phyloP scores from a whole-genome alignment of 2,888 invertebrate species.

The Ashinkailepas kermadecensis region DNA sequence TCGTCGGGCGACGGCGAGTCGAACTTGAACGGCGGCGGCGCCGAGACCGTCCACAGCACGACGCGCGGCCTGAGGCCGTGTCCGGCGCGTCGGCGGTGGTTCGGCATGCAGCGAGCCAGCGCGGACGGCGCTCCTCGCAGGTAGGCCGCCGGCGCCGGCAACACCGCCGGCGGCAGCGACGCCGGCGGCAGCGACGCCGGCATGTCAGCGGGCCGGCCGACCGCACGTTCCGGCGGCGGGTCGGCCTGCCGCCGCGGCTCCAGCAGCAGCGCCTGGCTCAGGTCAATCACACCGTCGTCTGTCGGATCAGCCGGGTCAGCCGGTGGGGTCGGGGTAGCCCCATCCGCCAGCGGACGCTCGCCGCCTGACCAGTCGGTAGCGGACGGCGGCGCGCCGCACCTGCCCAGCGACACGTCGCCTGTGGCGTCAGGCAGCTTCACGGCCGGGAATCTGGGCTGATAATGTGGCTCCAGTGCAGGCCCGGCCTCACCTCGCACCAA shows the following conservation, averaged over 20 bases:
- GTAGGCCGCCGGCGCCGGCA: background rate
- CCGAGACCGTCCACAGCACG: background rate
- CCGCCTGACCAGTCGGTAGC: no score
- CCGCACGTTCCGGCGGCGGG: background rate
- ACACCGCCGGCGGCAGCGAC: background rate
- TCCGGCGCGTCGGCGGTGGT: no score
- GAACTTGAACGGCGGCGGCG: background rate
- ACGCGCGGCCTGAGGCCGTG: background rate
- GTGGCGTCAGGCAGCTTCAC: no score
- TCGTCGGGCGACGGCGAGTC: slow-evolving; percentile 20
- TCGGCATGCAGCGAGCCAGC: background rate
- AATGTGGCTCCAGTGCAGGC: no score
- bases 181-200: no score
- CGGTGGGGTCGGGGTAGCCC: no score
- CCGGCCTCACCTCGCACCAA: no score
- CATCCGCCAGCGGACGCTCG: no score
- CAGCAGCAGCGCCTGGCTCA: background rate
- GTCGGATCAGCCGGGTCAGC: background rate
- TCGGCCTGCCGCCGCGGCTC: background rate
- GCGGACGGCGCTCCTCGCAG: background rate
- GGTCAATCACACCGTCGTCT: background rate
- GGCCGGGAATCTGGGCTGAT: no score
- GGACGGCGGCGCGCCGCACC: no score
- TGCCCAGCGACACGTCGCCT: no score
- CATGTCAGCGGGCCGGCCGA: background rate